Conservation (phyloP, 2,797 vertebrate species). For the Micromesistius poutassou region DNA sequence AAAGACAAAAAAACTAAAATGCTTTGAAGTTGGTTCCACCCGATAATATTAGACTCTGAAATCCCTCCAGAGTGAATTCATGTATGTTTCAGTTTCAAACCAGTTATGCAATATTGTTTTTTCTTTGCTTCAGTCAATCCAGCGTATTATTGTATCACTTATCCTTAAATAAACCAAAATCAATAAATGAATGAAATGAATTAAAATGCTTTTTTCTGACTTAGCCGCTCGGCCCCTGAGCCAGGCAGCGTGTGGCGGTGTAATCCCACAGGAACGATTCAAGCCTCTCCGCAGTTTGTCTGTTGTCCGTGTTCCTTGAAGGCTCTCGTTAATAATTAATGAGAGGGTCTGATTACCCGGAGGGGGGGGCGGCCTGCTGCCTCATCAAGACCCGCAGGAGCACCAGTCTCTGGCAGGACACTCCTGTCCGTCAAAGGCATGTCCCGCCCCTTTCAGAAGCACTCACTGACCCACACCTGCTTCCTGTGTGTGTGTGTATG, state of each 20-base stretch:
- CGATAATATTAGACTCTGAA: no score
- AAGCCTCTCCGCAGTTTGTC: neutral
- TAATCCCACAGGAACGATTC: neutral
- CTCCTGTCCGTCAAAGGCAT: no score
- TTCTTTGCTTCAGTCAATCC: neutral
- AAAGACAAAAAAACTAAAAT: neutral
- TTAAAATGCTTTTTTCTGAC: neutral
- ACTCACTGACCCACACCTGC: neutral
- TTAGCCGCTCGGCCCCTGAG: neutral
- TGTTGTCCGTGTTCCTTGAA: slow-evolving; percentile 2
- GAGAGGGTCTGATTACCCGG: neutral
- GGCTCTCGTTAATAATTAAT: neutral
- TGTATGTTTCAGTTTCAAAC: neutral
- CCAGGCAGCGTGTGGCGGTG: neutral
- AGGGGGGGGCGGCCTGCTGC: neutral
- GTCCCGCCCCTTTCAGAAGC: no score
- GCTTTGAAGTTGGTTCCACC: no score
- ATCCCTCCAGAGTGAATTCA: no score
- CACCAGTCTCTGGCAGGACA: no score
- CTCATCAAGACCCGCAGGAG: neutral
- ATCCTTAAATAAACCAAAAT: neutral
- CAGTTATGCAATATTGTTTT: neutral
- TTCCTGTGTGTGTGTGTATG: neutral
- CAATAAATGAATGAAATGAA: no score
- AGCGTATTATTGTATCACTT: neutral